A percentile compares a stretch with the other conserved stretches of the same genome.
These are phyloP conservation scores for Netelia melanura DNA, from an alignment of 2,888 invertebrate genomes.

Conservation along the genomic window DNA sequence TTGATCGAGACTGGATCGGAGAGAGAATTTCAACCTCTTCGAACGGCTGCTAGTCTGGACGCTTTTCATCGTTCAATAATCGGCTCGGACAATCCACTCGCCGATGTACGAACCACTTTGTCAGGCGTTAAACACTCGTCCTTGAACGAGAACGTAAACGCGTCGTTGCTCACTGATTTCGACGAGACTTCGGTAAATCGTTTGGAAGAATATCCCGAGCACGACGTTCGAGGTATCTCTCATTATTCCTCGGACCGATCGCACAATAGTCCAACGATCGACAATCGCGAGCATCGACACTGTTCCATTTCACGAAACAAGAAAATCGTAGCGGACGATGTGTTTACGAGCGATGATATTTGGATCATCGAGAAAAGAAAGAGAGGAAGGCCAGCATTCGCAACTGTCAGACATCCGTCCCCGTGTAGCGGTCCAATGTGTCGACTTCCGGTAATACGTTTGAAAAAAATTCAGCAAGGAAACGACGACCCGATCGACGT, in stretches of 20 bases:
- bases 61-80: constrained; percentile 22
- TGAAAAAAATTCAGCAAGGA: constrained; percentile 60
- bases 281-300: constrained; percentile 64
- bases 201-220: neutral
- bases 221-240: constrained; percentile 37
- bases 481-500: neutral
- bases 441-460: constrained; percentile 62
- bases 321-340: constrained; percentile 46
- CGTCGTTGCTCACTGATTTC: constrained; percentile 39
- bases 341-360: constrained; percentile 64
- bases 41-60: constrained; percentile 1
- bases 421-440: constrained; percentile 35
- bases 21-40: neutral
- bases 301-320: constrained; percentile 51
- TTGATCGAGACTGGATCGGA: neutral
- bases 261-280: constrained; percentile 44
- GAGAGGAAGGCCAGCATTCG: constrained; percentile 11
- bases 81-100: constrained; percentile 34
- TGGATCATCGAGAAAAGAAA: constrained; percentile 71
- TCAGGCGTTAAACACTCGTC: constrained; percentile 38
- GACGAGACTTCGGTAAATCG: constrained; percentile 16
- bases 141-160: constrained; percentile 10
- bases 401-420: neutral
- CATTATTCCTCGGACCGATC: constrained; percentile 65
- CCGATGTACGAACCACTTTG: constrained; percentile 25